phyloP scores from a whole-genome alignment of 1,140 invertebrate genomes.

The Heliconius congener region DNA sequence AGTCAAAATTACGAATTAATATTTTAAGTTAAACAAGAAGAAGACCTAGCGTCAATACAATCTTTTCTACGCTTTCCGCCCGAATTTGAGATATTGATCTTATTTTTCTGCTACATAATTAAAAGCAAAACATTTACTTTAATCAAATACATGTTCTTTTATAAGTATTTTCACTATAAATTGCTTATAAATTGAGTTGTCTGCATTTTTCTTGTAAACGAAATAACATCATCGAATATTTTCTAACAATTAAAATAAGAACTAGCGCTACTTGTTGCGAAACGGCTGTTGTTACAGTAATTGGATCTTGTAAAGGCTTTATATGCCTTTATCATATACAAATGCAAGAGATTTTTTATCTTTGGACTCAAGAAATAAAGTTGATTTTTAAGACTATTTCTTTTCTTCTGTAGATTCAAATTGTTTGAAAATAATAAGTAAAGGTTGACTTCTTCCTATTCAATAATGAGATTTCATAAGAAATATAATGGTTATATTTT shows the following conservation, averaged over 20 bases:
- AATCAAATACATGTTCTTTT: too few relatives aligned
- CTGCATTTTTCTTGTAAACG: neutral
- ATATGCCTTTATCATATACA: neutral
- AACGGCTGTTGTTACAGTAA: conserved; percentile 10
- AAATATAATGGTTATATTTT: neutral
- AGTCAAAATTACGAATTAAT: neutral
- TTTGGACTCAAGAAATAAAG: too few relatives aligned
- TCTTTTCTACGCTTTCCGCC: too few relatives aligned
- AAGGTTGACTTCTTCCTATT: neutral
- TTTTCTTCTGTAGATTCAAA: too few relatives aligned
- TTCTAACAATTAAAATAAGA: neutral
- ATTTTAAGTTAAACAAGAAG: neutral
- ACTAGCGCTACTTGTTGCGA: neutral
- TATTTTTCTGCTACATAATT: too few relatives aligned
- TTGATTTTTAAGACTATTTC: too few relatives aligned
- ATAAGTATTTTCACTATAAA: too few relatives aligned
- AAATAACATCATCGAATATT: neutral
- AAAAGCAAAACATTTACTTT: too few relatives aligned
- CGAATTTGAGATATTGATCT: too few relatives aligned
- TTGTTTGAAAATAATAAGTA: too few relatives aligned
- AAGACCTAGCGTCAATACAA: too few relatives aligned
- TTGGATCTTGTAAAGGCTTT: conserved; percentile 1
- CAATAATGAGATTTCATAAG: neutral
- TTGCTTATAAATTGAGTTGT: neutral
- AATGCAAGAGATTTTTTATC: neutral